Base-by-base conservation (phyloP, 2,888 invertebrate genomes). In the Meteorus cinctellus region DNA sequence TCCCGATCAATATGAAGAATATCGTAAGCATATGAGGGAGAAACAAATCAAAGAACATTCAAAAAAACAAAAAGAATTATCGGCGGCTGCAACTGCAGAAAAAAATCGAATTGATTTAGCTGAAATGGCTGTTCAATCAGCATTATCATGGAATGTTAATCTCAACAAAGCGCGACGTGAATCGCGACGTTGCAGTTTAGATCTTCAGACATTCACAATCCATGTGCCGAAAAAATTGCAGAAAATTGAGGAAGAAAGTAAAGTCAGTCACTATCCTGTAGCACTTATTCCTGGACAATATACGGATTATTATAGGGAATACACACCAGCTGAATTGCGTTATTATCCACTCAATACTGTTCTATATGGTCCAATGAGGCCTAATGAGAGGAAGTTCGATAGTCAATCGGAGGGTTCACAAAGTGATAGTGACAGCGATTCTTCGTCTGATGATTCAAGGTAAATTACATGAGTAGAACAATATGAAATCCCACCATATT, bases 281-380 rank as follows among this genome's bases (percentile, higher is more conserved):
- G 94, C 98, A 63, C 91, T 99, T 80, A 94, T 99, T 83, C 97
- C 98, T 51, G 98, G 98, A n/a, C 99, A 99, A 91, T 99, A 94
- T 91, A 95, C 96, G 82, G 96, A 98, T 89, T 93, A 93, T 87
- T 98, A 95, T 90, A 93, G 94, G 85, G 84, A 89, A 76, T 98
- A 96, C 89, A 94, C 95, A 1, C 91, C 96, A 6, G 93, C 94
- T 16, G 97, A 98, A 90, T 91, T 99, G 75, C 95, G 96, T 86
- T 96, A 96, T 88, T 94, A 98, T 90, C 99, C 99, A 0, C 88
- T 99, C 69, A 98, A 97, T 89, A 98, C 98, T 10, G 95, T 96
- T 78, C 87, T 97, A 75, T 94, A 94, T 84, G 93, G 93, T 48
- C 92, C 92, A 6, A 90, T 90, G 89, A 89, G 88, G 81, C 91